phyloP scores from a whole-genome alignment of 2,113 vertebrate species.

The Seriola quinqueradiata region DNA sequence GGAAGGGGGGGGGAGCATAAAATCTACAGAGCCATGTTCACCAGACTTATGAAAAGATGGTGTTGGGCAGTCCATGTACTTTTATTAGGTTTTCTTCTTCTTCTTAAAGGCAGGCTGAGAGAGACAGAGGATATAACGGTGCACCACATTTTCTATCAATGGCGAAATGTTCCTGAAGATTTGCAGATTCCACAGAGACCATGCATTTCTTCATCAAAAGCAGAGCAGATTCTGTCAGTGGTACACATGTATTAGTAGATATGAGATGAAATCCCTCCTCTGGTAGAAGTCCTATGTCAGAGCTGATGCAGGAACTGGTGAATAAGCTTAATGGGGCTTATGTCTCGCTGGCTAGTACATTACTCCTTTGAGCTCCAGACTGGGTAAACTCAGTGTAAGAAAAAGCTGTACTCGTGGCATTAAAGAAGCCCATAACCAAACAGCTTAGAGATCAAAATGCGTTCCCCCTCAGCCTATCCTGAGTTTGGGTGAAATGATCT shows the following conservation, averaged over 20 bases:
- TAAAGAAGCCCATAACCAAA: conserved; percentile 33
- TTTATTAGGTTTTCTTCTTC: conserved; percentile 8
- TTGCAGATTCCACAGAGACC: conserved; percentile 19
- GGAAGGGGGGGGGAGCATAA: background rate
- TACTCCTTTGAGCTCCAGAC: conserved; percentile 37
- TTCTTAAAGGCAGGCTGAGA: background rate
- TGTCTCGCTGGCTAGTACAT: conserved; percentile 56
- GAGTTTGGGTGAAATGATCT: conserved; percentile 27
- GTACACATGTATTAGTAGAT: conserved; percentile 32
- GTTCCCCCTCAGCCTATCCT: conserved; percentile 1
- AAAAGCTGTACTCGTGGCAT: background rate
- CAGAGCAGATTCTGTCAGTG: conserved; percentile 15
- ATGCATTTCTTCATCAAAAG: background rate
- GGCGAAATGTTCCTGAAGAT: conserved; percentile 5
- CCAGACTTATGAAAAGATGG: conserved; percentile 2
- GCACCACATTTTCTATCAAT: background rate
- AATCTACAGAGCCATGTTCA: conserved; percentile 6
- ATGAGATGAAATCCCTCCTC: conserved; percentile 55
- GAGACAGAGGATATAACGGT: background rate
- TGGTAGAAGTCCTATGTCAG: conserved; percentile 18
- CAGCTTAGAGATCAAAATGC: conserved; percentile 33
- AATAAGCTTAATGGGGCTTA: conserved; percentile 59
- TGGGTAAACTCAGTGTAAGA: conserved; percentile 30
- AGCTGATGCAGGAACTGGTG: conserved; percentile 32
- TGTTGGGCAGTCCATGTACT: background rate